Percentiles rank a stretch among this genome's conserved stretches.
These are phyloP conservation scores for Thripadectes ignobilis DNA, from an alignment of 2,797 vertebrate species.

Conservation along the genomic window DNA sequence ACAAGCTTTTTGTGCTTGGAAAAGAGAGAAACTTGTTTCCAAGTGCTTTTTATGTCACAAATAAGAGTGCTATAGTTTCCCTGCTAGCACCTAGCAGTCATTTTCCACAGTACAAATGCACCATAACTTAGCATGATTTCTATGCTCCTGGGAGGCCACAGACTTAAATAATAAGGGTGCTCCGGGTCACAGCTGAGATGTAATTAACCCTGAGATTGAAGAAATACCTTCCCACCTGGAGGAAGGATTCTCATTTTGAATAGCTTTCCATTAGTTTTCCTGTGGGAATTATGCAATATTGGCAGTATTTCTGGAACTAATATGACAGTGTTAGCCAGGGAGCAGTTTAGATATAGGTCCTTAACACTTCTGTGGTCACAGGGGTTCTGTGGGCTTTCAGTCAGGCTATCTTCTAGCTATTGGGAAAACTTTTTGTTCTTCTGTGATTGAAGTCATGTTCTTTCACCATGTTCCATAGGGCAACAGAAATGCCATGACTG, in stretches of 20 bases:
- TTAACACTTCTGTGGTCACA: background rate
- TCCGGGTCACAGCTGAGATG: background rate
- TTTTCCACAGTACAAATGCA: slow-evolving; percentile 7
- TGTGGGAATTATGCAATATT: slow-evolving; percentile 3
- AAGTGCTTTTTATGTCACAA: slow-evolving; percentile 4
- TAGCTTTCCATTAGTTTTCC: slow-evolving; percentile 42
- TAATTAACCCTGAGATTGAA: slow-evolving; percentile 45
- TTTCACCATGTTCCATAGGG: background rate
- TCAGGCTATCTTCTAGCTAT: background rate
- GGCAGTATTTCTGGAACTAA: slow-evolving; percentile 14
- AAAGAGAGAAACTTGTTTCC: background rate
- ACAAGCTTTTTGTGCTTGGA: background rate
- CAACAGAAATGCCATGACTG: background rate
- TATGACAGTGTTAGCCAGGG: background rate
- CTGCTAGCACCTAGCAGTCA: background rate
- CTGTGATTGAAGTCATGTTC: background rate
- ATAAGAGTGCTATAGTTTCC: background rate
- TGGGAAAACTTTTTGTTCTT: background rate
- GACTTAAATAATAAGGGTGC: slow-evolving; percentile 46
- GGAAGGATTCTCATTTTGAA: slow-evolving; percentile 54
- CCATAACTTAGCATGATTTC: slow-evolving; percentile 43
- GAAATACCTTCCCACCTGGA: slow-evolving; percentile 21
- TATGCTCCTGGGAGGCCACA: background rate
- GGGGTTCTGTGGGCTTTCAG: background rate
- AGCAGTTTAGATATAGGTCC: background rate